Percentiles rank a stretch among this genome's conserved stretches.
These are phyloP conservation scores for Ormyrus pomaceus DNA, from an alignment of 2,888 invertebrate species.

Conservation along the genomic window DNA sequence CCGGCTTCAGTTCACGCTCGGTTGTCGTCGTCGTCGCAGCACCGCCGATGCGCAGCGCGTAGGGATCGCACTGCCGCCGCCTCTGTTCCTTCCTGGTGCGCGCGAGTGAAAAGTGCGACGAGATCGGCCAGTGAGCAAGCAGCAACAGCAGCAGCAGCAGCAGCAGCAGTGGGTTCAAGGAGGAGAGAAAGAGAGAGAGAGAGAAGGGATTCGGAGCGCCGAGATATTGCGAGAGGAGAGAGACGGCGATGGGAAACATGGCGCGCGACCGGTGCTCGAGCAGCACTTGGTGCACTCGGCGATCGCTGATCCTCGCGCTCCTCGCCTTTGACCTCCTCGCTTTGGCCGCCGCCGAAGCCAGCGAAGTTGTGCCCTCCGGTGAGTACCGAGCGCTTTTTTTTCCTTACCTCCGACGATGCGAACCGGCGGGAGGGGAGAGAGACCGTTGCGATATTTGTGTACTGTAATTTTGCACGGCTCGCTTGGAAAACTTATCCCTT, in stretches of 20 bases:
- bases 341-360: too few species aligned
- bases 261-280: slow-evolving; percentile 41
- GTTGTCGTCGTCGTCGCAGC: background rate
- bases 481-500: too few species aligned
- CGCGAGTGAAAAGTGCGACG: too few species aligned
- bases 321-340: slow-evolving; percentile 47
- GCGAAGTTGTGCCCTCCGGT: background rate
- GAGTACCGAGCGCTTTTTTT: background rate
- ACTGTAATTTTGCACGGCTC: too few species aligned
- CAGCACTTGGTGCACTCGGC: slow-evolving; percentile 8
- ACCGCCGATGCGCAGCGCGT: background rate
- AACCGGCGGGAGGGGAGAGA: too few species aligned
- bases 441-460: too few species aligned
- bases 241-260: slow-evolving; percentile 44
- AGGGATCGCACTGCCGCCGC: background rate
- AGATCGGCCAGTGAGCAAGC: background rate
- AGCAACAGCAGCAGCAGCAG: background rate
- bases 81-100: background rate
- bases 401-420: too few species aligned
- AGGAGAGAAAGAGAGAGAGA: slow-evolving; percentile 10
- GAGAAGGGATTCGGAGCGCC: background rate
- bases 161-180: background rate
- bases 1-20: slow-evolving; percentile 41
- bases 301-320: slow-evolving; percentile 42
- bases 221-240: background rate